Evolutionary conservation across 2,888 invertebrate genomes (phyloP).

Genomic region (Xanthorhoe spadicearia): DNA sequence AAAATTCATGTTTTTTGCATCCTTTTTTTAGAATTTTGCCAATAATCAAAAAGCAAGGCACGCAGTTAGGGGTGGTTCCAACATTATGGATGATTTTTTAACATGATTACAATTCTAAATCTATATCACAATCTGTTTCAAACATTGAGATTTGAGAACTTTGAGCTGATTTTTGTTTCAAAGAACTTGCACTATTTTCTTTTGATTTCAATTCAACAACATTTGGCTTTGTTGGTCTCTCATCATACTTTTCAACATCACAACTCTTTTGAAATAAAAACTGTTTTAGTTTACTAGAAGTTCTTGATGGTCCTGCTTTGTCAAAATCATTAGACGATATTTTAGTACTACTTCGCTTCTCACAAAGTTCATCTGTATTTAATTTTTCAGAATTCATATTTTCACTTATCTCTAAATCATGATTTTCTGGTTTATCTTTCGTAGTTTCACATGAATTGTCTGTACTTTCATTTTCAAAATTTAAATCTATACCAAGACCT

Average conservation of each 20-base stretch:
- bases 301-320: slow-evolving; percentile 45
- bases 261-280: slow-evolving; percentile 66
- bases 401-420: slow-evolving; percentile 20
- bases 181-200: slow-evolving; percentile 44
- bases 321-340: slow-evolving; percentile 23
- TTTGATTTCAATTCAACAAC: slow-evolving; percentile 48
- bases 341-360: slow-evolving; percentile 29
- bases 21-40: too few relatives aligned
- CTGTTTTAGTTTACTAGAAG: slow-evolving; percentile 64
- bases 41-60: too few relatives aligned
- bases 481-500: slow-evolving; percentile 69
- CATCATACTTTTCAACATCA: slow-evolving; percentile 67
- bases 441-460: slow-evolving; percentile 5
- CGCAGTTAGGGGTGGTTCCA: too few relatives aligned
- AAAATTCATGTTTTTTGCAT: too few relatives aligned
- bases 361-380: slow-evolving; percentile 19
- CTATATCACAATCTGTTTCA: slow-evolving; percentile 82
- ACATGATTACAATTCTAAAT: slow-evolving; percentile 74
- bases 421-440: slow-evolving; percentile 25
- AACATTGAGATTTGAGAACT: slow-evolving; percentile 80
- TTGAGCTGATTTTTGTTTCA: slow-evolving; percentile 34
- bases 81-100: background rate
- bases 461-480: slow-evolving; percentile 45
- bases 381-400: slow-evolving; percentile 23
- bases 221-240: slow-evolving; percentile 46